Evolutionary conservation across 2,797 vertebrate species (phyloP).

Genomic region (Dicrostonyx torquatus): DNA sequence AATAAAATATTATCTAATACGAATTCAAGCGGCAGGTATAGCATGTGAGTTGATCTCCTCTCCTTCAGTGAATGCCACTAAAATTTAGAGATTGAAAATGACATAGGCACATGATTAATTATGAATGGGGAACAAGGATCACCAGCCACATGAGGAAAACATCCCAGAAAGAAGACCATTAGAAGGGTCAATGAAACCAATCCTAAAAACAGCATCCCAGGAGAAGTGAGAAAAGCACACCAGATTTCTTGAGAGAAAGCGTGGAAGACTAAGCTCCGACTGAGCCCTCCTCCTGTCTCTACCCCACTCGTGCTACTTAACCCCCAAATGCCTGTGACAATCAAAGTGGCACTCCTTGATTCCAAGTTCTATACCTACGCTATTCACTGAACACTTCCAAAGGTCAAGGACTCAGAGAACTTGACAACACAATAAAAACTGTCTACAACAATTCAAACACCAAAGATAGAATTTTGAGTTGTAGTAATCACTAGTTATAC

Average conservation of each 20-base stretch:
- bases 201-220: not conserved
- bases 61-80: not conserved
- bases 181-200: not conserved
- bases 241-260: not conserved
- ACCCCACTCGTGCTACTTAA: not conserved
- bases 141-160: not conserved
- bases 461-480: not conserved
- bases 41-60: not conserved
- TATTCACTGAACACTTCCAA: not conserved
- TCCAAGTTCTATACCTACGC: not conserved
- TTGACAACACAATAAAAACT: not conserved
- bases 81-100: not conserved
- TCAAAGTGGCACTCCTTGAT: not conserved
- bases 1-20: slow-evolving; percentile 13
- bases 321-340: not conserved
- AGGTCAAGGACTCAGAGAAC: not conserved
- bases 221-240: not conserved
- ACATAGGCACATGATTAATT: not conserved
- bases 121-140: not conserved
- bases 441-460: too few species aligned
- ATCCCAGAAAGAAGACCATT: not conserved
- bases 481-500: not conserved
- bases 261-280: not conserved
- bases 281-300: not conserved
- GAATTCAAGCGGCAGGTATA: not conserved